A percentile compares a stretch with the other conserved stretches of the same genome.
phyloP scores from a whole-genome alignment of 2,888 invertebrate species.

The Laothoe populi region DNA sequence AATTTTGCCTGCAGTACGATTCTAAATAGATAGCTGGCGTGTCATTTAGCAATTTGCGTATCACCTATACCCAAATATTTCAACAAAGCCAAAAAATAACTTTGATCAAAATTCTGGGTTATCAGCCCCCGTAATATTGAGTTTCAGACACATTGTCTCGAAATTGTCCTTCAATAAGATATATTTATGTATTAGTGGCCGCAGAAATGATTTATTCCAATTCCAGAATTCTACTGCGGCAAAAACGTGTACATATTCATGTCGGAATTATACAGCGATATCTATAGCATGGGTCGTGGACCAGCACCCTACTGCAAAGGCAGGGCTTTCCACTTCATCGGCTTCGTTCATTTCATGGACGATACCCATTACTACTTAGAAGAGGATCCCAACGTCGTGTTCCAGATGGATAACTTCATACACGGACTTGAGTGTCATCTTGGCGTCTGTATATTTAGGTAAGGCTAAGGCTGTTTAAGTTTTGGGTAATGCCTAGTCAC shows the following conservation, averaged over 20 bases:
- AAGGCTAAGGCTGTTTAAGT: constrained; percentile 18
- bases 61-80: no score
- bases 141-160: no score
- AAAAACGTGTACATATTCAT: constrained; percentile 74
- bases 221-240: constrained; percentile 73
- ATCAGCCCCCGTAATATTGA: no score
- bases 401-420: constrained; percentile 72
- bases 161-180: no score
- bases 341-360: constrained; percentile 73
- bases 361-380: constrained; percentile 69
- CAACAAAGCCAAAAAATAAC: no score
- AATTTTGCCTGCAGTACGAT: no score
- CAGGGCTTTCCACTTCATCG: constrained; percentile 70
- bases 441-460: constrained; percentile 74
- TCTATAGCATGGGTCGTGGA: constrained; percentile 72
- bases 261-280: constrained; percentile 75
- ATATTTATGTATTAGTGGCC: no score
- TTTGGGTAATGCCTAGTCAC: no score
- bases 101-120: no score
- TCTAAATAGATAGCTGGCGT: no score
- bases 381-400: constrained; percentile 70
- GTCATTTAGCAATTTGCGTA: no score
- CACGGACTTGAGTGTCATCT: constrained; percentile 76
- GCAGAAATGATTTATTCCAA: not conserved
- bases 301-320: constrained; percentile 67